These are phyloP conservation scores for Biston stratarius DNA, from an alignment of 2,888 invertebrate genomes.

Conservation along the genomic window DNA sequence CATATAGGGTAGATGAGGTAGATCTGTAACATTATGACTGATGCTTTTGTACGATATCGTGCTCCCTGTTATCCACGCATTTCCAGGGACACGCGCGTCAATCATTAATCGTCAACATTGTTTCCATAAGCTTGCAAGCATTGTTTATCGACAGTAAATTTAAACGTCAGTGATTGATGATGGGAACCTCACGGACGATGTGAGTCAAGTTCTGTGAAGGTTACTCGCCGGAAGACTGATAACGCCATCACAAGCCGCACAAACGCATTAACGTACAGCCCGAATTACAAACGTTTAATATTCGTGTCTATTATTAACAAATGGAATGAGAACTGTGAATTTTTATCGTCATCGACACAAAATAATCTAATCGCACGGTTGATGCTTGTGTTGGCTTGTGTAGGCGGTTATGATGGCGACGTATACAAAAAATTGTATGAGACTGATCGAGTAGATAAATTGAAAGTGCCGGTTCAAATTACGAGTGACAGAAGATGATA, in stretches of 20 bases:
- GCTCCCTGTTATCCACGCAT: constrained; percentile 4
- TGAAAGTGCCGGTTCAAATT: constrained; percentile 11
- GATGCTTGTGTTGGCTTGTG: constrained; percentile 35
- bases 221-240: constrained; percentile 71
- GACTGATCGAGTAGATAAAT: constrained; percentile 17
- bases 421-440: constrained; percentile 28
- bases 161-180: constrained; percentile 55
- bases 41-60: constrained; percentile 10
- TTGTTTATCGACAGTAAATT: constrained; percentile 45
- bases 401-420: constrained; percentile 34
- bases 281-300: constrained; percentile 21
- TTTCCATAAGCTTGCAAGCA: constrained; percentile 37
- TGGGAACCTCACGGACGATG: constrained; percentile 55
- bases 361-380: constrained; percentile 41
- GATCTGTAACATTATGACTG: constrained; percentile 20
- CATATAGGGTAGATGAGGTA: constrained; percentile 4
- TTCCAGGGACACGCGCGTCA: constrained; percentile 20
- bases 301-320: constrained; percentile 22
- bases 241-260: constrained; percentile 48
- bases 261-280: constrained; percentile 40
- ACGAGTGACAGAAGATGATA: background rate
- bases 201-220: constrained; percentile 71
- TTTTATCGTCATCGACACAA: constrained; percentile 40
- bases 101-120: constrained; percentile 37
- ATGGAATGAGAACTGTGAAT: constrained; percentile 30